Conservation (phyloP, 2,888 invertebrate genomes). For the Fissipunctia ypsillon region DNA sequence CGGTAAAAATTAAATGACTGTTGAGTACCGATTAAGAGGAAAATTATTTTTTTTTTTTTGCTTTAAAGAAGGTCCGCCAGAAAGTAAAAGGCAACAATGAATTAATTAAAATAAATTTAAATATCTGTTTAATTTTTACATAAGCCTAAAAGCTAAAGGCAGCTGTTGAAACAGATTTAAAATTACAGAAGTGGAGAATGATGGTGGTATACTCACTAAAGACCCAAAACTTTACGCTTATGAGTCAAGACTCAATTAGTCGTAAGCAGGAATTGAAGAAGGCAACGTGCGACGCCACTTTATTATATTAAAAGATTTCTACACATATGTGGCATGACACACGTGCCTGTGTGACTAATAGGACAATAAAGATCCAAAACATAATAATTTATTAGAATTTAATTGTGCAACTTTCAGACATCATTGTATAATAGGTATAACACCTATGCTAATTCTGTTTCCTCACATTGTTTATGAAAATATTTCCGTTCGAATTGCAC, state of each 20-base stretch:
- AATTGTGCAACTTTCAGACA: slow-evolving; percentile 16
- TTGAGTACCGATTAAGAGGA: slow-evolving; percentile 47
- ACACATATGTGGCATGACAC: not conserved
- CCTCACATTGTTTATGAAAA: slow-evolving; percentile 53
- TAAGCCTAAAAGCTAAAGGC: slow-evolving; percentile 63
- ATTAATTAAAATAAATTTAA: slow-evolving; percentile 64
- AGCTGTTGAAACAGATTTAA: slow-evolving; percentile 60
- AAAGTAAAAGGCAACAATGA: slow-evolving; percentile 61
- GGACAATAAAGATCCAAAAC: slow-evolving; percentile 11
- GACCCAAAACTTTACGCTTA: not conserved
- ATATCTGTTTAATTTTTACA: slow-evolving; percentile 62
- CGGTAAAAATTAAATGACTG: slow-evolving; percentile 28
- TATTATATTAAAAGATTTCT: not conserved
- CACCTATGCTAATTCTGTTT: slow-evolving; percentile 45
- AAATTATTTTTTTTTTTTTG: slow-evolving; percentile 48
- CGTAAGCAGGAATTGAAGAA: not conserved
- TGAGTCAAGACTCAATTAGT: not conserved
- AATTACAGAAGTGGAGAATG: slow-evolving; percentile 31
- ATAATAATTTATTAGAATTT: slow-evolving; percentile 19
- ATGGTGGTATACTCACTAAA: slow-evolving; percentile 10
- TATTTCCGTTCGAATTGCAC: slow-evolving; percentile 44
- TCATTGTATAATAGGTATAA: not conserved
- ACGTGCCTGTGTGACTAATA: slow-evolving; percentile 2
- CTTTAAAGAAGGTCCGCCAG: slow-evolving; percentile 34
- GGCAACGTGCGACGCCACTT: not conserved